Conservation (phyloP, 2,888 invertebrate genomes). For the Chrysolina oricalcia region DNA sequence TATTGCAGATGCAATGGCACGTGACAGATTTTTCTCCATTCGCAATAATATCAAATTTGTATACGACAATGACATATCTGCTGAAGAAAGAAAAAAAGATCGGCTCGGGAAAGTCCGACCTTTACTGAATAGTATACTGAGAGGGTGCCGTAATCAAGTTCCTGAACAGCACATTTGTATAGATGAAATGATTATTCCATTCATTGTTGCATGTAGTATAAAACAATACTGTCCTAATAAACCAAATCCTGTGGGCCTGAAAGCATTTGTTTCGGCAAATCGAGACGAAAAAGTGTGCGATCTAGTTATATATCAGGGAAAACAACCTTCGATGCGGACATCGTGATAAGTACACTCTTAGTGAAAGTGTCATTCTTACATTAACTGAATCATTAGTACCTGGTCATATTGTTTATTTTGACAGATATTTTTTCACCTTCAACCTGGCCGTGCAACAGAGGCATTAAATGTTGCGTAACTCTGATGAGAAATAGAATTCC, state of each 20-base stretch:
- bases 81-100: background rate
- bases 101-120: background rate
- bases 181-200: conserved; percentile 18
- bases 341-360: background rate
- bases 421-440: conserved; percentile 1
- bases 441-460: background rate
- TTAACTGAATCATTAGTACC: background rate
- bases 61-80: background rate
- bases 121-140: background rate
- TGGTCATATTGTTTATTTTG: conserved; percentile 12
- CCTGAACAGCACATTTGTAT: conserved; percentile 6
- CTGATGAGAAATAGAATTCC: conserved; percentile 18
- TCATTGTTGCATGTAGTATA: background rate
- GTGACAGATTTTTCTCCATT: conserved; percentile 4
- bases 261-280: conserved; percentile 13
- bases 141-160: background rate
- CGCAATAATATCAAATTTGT: background rate
- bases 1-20: conserved; percentile 2
- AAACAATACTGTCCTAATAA: conserved; percentile 6
- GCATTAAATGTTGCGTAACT: background rate
- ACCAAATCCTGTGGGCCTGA: background rate
- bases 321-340: background rate
- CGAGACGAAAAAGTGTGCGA: conserved; percentile 8
- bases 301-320: conserved; percentile 13
- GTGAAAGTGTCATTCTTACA: background rate